Evolutionary conservation across 2,888 invertebrate species (phyloP), one percentile per base, ranked within the genome.

Genomic region (Agrotis exclamationis): DNA sequence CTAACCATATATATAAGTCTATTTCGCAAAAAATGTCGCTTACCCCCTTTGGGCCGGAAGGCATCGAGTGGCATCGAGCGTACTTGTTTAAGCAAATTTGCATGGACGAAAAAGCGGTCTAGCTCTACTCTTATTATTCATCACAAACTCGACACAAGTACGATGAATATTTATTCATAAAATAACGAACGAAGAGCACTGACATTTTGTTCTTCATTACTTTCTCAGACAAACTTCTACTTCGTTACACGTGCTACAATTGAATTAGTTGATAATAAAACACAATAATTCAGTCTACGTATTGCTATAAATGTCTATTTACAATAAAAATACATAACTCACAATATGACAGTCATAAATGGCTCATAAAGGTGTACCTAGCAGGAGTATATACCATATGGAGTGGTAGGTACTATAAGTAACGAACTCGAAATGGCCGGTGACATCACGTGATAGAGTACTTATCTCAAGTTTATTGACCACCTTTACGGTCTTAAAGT

Each of bases 341-440:
- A 83, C 76, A 82, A 82, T 82, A 87, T 82, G 85, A 84, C 82
- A 78, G 83, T 80, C 85, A 86, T 91, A 91, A 89, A 90, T 88
- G 84, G 76, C 83, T 83, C 83, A 71, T 87, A 86, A 87, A 85
- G 82, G 78, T 88, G 76, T 82, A 73, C 24, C 18, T 58, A 16
- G 45, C 14, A 53, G 20, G 39, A 16, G n/a, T 22, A 50, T 16
- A 20, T 18, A 14, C n/a, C 20, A 13, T 22, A 58, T 28, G 65
- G 64, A 65, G 48, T 63, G 65, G 56, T 72, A 84, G 65, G 56
- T 72, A 84, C 78, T 74, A 74, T 74, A 58, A 70, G 63, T 57
- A 44, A 48, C 63, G 24, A 79, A 83, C 58, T 81, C 79, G 73
- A 77, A 81, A 79, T 74, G 65, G 13, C 65, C 56, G 20, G 18